Base-by-base conservation (phyloP, 2,797 vertebrate species). In the Coregonus sp. region DNA sequence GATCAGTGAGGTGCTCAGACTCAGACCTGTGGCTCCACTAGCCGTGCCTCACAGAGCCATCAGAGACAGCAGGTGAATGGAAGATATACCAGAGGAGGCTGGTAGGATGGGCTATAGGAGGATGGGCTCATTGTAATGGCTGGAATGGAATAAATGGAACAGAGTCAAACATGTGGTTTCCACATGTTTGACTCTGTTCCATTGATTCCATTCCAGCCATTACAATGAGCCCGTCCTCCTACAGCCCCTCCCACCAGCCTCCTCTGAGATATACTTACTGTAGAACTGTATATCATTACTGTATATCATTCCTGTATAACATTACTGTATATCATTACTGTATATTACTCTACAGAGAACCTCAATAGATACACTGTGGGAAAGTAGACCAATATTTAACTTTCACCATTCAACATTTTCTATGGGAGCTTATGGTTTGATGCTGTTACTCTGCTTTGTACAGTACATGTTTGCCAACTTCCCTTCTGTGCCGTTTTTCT, bases 21-120 rank as follows among this genome's bases (percentile, higher is more conserved):
- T 98, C 50, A 92, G 97, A 65, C 97, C 97, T 0, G 95, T 95
- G 0, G 97, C 96, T 47, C 96, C 97, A 0, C 81, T 98, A 67
- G 97, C 95, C 0, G 86, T 98, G 75, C 96, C 96, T 0, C 97
- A 98, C 88, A 90, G 93, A 37, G 90, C 97, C 82, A 89, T 92
- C 78, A 90, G 92, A 6, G 54, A 59, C 16, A 59, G 54, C 54
- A 59, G 54, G 54, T 59, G 18, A 59, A 59, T 59, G 6, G 6
- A 25, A 66, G 25, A 6, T 47, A 15, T 7, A 11, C 59, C 20
- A 20, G 4, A 4, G 54, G 5, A 18, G 40, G 40, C 9, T 47
- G 9, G 40, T 11, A 9, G 40, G 40, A 47, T 0, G 40, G 2
- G 40, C 2, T 47, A 47, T 47, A 47, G 40, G 2, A 47, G 40